Evolutionary conservation across 2,888 invertebrate species (phyloP).

Genomic region (Girardia tigrina): DNA sequence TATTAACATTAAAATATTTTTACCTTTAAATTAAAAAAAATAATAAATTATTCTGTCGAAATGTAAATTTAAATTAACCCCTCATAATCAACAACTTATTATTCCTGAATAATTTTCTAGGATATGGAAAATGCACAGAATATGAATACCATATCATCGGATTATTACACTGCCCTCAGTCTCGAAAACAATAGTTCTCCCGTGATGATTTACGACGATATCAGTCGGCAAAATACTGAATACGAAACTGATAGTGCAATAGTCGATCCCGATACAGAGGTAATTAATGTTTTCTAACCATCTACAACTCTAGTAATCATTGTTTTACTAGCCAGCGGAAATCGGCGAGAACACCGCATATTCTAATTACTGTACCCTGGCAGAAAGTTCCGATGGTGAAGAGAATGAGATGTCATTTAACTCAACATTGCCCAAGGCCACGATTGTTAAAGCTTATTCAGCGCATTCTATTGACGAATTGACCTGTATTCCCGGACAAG

Average conservation of each 20-base stretch:
- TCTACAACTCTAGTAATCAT: no score
- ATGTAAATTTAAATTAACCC: no score
- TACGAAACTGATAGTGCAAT: background rate
- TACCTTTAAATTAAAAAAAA: no score
- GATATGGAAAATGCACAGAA: background rate
- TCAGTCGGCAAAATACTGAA: background rate
- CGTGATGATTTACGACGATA: background rate
- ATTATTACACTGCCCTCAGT: slow-evolving; percentile 1
- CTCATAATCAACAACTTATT: no score
- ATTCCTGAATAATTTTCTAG: no score
- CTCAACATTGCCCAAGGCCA: background rate
- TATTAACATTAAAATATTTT: no score
- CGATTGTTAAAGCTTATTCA: background rate
- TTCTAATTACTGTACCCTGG: background rate
- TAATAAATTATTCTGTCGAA: no score
- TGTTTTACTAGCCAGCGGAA: no score
- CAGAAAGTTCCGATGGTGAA: background rate
- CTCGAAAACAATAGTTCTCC: background rate
- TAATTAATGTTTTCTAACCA: no score
- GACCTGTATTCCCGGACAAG: background rate
- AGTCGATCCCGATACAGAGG: background rate
- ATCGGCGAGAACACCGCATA: background rate
- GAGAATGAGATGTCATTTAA: background rate
- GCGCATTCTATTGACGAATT: slow-evolving; percentile 5
- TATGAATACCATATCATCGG: background rate